phyloP scores from a whole-genome alignment of 2,797 vertebrate genomes.

The Intellagama lesueurii region DNA sequence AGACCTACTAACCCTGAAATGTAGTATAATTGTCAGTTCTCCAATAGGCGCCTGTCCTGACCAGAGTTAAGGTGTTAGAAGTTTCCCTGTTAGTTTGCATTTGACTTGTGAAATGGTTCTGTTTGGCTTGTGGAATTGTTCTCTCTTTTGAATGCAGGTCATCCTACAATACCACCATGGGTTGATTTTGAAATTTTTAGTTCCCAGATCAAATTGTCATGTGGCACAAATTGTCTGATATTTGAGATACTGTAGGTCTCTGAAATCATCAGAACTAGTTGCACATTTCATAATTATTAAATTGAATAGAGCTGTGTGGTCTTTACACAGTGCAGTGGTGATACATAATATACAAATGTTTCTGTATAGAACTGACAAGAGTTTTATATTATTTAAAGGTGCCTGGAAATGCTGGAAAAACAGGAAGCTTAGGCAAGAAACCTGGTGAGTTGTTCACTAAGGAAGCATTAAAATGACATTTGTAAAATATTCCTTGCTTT shows the following conservation, averaged over 20 bases:
- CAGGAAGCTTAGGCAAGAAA: slow-evolving; percentile 96
- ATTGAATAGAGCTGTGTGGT: no score
- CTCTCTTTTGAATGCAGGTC: not conserved
- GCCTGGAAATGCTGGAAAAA: slow-evolving; percentile 92
- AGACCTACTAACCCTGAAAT: no score
- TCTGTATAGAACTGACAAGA: slow-evolving; percentile 29
- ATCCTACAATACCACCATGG: not conserved
- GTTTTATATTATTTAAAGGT: slow-evolving; percentile 81
- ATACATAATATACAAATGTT: slow-evolving; percentile 7
- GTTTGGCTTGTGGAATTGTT: not conserved
- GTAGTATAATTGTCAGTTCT: no score
- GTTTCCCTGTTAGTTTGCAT: not conserved
- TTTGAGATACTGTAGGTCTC: not conserved
- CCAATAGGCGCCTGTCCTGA: not conserved
- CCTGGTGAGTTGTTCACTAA: slow-evolving; percentile 85
- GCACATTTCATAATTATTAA: not conserved
- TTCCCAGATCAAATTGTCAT: not conserved
- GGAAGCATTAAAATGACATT: not conserved
- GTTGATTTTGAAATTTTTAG: not conserved
- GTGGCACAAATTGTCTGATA: not conserved
- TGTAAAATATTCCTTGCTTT: slow-evolving; percentile 12
- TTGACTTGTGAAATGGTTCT: no score
- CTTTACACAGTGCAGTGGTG: no score
- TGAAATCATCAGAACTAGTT: not conserved
- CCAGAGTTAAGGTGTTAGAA: not conserved